phyloP scores from a whole-genome alignment of 2,113 vertebrate genomes.

The Caracal caracal region DNA sequence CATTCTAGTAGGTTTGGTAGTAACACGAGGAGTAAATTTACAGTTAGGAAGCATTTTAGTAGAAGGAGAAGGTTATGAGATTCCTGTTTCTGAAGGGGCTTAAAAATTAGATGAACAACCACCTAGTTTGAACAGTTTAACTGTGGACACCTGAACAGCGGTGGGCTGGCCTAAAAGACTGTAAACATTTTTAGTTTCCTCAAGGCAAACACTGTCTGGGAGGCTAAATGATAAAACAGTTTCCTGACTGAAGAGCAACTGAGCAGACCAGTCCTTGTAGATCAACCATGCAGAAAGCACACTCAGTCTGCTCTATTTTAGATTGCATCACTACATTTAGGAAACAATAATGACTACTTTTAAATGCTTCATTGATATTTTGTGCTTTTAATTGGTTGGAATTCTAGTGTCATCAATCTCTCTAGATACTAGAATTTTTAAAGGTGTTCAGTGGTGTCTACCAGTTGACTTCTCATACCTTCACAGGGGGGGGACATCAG shows the following conservation, averaged over 20 bases:
- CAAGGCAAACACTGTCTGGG: background rate
- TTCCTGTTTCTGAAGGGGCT: background rate
- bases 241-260: background rate
- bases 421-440: background rate
- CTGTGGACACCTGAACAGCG: background rate
- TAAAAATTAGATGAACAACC: conserved; percentile 1
- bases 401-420: background rate
- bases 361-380: background rate
- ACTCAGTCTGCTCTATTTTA: background rate
- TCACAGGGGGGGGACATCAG: background rate
- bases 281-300: background rate
- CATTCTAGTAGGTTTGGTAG: background rate
- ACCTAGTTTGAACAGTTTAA: background rate
- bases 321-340: background rate
- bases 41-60: background rate
- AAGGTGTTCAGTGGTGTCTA: background rate
- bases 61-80: background rate
- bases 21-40: background rate
- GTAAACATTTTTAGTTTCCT: background rate
- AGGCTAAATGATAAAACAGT: background rate
- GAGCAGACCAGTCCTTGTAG: background rate
- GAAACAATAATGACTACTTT: background rate
- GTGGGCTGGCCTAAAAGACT: background rate
- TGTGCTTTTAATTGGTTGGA: conserved; percentile 5
- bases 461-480: background rate